A percentile compares a stretch with the other conserved stretches of the same genome.
These are phyloP conservation scores for Atethmia centrago DNA, from an alignment of 2,888 invertebrate genomes.

Conservation along the genomic window DNA sequence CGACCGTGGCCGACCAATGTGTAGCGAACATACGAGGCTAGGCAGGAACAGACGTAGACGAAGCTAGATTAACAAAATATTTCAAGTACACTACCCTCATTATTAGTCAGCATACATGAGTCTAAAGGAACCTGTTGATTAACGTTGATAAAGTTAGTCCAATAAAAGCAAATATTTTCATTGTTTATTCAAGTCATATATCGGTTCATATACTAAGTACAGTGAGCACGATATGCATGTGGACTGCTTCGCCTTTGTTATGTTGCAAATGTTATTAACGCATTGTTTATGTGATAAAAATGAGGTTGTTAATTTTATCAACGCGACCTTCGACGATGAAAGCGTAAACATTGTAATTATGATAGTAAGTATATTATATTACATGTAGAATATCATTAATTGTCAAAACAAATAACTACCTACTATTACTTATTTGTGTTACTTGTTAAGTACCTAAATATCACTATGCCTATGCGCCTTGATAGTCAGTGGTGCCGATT, in stretches of 20 bases:
- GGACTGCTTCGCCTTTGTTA: slow-evolving; percentile 68
- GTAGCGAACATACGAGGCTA: slow-evolving; percentile 29
- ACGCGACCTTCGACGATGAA: slow-evolving; percentile 75
- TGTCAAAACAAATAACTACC: slow-evolving; percentile 34
- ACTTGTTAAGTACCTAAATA: background rate
- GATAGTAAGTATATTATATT: slow-evolving; percentile 57
- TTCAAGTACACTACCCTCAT: slow-evolving; percentile 44
- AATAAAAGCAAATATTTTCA: slow-evolving; percentile 65
- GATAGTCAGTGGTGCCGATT: no score
- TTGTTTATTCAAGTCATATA: slow-evolving; percentile 64
- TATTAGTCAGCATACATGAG: slow-evolving; percentile 35
- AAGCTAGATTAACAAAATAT: slow-evolving; percentile 17
- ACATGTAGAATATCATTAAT: slow-evolving; percentile 49
- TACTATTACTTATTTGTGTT: background rate
- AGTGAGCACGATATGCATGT: slow-evolving; percentile 57
- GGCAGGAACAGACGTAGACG: slow-evolving; percentile 28
- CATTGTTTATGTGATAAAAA: slow-evolving; percentile 74
- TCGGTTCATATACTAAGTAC: slow-evolving; percentile 53
- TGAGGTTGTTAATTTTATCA: slow-evolving; percentile 74
- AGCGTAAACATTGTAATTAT: slow-evolving; percentile 67
- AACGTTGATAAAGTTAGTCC: slow-evolving; percentile 57
- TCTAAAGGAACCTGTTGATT: slow-evolving; percentile 73
- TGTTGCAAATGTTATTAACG: slow-evolving; percentile 71
- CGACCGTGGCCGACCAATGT: slow-evolving; percentile 48
- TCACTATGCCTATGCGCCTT: background rate